Base-by-base conservation (phyloP, 2,113 vertebrate genomes). In the Myxocyprinus asiaticus region DNA sequence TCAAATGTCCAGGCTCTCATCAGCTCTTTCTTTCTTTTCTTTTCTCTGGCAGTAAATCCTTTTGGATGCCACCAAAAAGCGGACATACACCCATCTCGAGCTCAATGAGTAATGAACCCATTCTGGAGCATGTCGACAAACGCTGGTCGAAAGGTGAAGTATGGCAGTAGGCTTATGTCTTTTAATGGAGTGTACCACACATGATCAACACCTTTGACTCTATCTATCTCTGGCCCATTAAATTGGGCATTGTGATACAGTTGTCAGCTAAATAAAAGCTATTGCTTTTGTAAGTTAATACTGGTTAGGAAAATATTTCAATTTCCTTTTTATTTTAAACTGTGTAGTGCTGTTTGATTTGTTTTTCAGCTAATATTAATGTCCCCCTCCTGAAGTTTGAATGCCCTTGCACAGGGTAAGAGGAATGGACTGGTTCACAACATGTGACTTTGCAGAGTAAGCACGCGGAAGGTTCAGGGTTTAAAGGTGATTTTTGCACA, bases 111-210 rank as follows among this genome's bases (percentile, higher is more conserved):
- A 92, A 98, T 99, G 97, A 98, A 98, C 93, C 92, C 97, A 88
- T 97, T 99, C 90, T 97, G 98, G 98, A 98, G 94, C 90, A 98
- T 98, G 96, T 98, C 97, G 92, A 90, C 95, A 85, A 92, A 93
- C 87, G 93, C 95, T 80, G 93, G 91, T 81, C 96, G 95, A 76
- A 98, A 98, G 95, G 98, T 99, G 90, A 86, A 69, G 47, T 10
- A 4, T 44, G 47, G 4, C 44, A 9, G 33, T 42, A 42, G 4
- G 59, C 9, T 10, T 9, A 9, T 75, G 12, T 43, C 0, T 68
- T 4, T 6, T 7, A 6, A 5, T 33, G n/a, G 47, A 33, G 22
- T 3, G 22, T 33, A 33, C n/a, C 14, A 15, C 9, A 58, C 14
- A 15, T 0, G 0, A 58, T 6, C 14, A 48, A 50, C 44, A 42